Base-by-base conservation (phyloP, 2,113 vertebrate species). In the Sinocyclocheilus rhinocerous region DNA sequence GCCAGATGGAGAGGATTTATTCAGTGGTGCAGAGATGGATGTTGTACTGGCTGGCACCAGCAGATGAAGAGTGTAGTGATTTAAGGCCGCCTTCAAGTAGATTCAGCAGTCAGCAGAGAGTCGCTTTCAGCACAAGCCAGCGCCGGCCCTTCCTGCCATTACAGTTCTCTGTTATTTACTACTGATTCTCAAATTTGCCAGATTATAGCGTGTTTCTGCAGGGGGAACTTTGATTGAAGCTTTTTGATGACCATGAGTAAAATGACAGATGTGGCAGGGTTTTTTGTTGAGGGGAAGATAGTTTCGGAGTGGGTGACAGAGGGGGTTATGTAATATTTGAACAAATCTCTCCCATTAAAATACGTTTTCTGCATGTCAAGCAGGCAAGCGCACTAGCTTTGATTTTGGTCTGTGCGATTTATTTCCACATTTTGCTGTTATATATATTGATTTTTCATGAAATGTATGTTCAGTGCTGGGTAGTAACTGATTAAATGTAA, bases 21-120 rank as follows among this genome's bases (percentile, higher is more conserved):
- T 91, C 78, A 83, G 70, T 87, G 88, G 39, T 70, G 86, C 70
- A 81, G 84, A 89, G 87, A 91, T 87, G 88, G 88, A 90, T 92
- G 89, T 87, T 80, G 82, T 76, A 76, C 86, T 45, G 75, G 63
- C 84, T 82, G 72, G 83, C 82, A 76, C 69, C 79, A 85, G 69
- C 83, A 86, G 86, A 88, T 89, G 90, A 85, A 84, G 81, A 87
- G 84, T 42, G 76, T 70, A 78, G 87, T 90, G 87, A 91, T 90
- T 84, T 87, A 90, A 80, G 75, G 73, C 65, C 76, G 59, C 75
- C 83, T 86, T 91, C 76, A 79, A 85, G 84, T 85, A 81, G 85
- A 85, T 65, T 67, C 85, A 87, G 76, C 78, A 88, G 76, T 90
- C 86, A 88, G 79, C 84, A 83, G 81, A 73, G 84, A 88, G 83